These are phyloP conservation scores for Geopemphigus sp. DNA, from an alignment of 1,140 invertebrate species.

Conservation along the genomic window DNA sequence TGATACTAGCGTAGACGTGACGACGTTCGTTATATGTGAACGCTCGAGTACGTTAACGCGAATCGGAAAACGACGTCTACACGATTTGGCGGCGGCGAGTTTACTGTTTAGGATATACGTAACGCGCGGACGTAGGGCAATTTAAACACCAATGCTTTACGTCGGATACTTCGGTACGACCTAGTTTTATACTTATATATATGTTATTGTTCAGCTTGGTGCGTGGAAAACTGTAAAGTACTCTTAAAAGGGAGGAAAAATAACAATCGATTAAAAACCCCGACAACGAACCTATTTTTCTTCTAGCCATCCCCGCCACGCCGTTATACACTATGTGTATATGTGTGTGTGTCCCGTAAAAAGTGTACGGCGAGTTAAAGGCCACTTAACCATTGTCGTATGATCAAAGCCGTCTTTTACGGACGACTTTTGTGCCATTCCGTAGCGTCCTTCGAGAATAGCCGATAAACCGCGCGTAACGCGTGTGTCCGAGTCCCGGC, in stretches of 20 bases:
- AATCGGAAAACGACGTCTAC: too few relatives aligned
- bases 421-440: conserved; percentile 33
- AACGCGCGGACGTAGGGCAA: not conserved
- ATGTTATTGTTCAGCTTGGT: not conserved
- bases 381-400: conserved; percentile 38
- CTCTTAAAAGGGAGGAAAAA: conserved; percentile 15
- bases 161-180: too few relatives aligned
- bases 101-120: too few relatives aligned
- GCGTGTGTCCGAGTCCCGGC: not conserved
- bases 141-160: too few relatives aligned
- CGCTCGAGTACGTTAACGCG: too few relatives aligned
- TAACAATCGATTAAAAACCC: not conserved
- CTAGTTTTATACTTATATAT: not conserved
- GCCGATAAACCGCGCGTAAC: conserved; percentile 8
- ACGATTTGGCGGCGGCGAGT: too few relatives aligned
- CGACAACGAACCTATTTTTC: conserved; percentile 10
- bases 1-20: too few relatives aligned
- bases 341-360: conserved; percentile 12
- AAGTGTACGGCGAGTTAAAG: conserved; percentile 26
- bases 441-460: conserved; percentile 10
- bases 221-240: not conserved
- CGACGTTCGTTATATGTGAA: too few relatives aligned
- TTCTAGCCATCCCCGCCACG: not conserved
- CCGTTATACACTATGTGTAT: not conserved
- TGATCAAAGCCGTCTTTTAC: conserved; percentile 45